Conservation (phyloP, 1,140 invertebrate genomes). For the Sitobion miscanthi region DNA sequence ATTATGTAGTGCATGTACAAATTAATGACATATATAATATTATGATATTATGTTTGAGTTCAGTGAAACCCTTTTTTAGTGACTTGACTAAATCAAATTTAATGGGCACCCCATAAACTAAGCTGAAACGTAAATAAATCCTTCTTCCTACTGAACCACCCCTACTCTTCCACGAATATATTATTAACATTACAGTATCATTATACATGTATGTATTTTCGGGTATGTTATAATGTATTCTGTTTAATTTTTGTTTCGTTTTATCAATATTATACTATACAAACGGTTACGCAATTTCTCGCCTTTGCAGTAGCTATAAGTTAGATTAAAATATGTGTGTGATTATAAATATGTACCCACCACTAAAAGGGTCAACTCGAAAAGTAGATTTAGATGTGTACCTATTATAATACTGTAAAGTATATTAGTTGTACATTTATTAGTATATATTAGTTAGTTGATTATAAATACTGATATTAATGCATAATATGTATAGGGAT, state of each 20-base stretch:
- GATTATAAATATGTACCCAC: not conserved
- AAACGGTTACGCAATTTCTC: not conserved
- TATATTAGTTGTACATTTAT: not conserved
- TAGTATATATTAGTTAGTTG: too few species aligned
- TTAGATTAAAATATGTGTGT: not conserved
- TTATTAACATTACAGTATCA: not conserved
- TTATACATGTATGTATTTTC: not conserved
- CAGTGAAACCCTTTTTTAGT: constrained; percentile 19
- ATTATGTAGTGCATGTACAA: not conserved
- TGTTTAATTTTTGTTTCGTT: not conserved
- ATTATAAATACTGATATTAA: too few species aligned
- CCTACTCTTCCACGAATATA: not conserved
- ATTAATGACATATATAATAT: constrained; percentile 17
- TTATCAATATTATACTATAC: not conserved
- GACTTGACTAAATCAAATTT: not conserved
- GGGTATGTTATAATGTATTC: not conserved
- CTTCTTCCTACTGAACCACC: not conserved
- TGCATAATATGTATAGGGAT: not conserved
- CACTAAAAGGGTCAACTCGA: not conserved
- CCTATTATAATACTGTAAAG: not conserved
- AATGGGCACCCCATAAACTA: not conserved
- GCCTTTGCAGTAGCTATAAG: not conserved
- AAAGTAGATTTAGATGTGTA: not conserved
- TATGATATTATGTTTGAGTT: constrained; percentile 13
- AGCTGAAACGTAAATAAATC: constrained; percentile 17